phyloP scores from a whole-genome alignment of 1,140 invertebrate species.

The Tribolium madens region DNA sequence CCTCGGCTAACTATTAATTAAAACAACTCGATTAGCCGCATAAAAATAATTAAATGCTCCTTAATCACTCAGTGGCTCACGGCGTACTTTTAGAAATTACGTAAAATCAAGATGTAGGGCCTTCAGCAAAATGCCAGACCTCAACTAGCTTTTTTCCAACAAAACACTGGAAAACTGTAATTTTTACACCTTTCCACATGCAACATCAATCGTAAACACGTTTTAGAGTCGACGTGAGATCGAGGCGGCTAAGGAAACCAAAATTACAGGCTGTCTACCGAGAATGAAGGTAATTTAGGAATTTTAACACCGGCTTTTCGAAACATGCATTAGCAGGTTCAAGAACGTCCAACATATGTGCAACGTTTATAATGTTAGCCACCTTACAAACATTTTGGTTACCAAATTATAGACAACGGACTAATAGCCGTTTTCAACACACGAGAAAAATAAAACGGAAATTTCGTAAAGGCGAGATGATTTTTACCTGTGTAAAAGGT shows the following conservation, averaged over 20 bases:
- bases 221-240: slow-evolving; percentile 51
- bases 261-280: slow-evolving; percentile 61
- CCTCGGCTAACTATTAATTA: slow-evolving; percentile 53
- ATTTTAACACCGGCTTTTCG: slow-evolving; percentile 61
- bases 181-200: slow-evolving; percentile 59
- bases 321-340: slow-evolving; percentile 53
- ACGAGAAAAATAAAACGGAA: slow-evolving; percentile 5
- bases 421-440: slow-evolving; percentile 43
- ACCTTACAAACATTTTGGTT: slow-evolving; percentile 50
- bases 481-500: not conserved
- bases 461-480: not conserved
- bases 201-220: slow-evolving; percentile 53
- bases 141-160: slow-evolving; percentile 16
- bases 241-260: slow-evolving; percentile 57
- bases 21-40: slow-evolving; percentile 53
- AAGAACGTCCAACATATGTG: slow-evolving; percentile 47
- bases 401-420: slow-evolving; percentile 44
- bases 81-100: not conserved
- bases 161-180: slow-evolving; percentile 46
- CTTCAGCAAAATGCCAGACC: slow-evolving; percentile 32
- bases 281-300: slow-evolving; percentile 60
- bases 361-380: slow-evolving; percentile 48
- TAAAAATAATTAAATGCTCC: slow-evolving; percentile 57
- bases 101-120: slow-evolving; percentile 36
- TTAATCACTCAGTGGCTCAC: slow-evolving; percentile 42